A percentile compares a stretch with the other conserved stretches of the same genome.
phyloP scores from a whole-genome alignment of 1,140 invertebrate genomes.

The Zophobas atratus region DNA sequence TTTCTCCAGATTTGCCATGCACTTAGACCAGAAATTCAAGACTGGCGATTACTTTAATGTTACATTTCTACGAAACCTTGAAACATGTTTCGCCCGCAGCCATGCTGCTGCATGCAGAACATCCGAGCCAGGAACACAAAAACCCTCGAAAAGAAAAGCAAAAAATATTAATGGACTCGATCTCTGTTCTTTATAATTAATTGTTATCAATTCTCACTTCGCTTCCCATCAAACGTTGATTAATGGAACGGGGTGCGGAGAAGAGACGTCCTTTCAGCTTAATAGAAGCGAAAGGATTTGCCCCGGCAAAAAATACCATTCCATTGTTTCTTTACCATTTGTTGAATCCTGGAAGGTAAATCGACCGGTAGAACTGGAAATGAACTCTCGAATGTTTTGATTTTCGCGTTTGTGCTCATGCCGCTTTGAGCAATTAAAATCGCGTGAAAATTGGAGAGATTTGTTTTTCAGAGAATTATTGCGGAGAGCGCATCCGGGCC shows the following conservation, averaged over 20 bases:
- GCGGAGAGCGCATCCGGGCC: too few species aligned
- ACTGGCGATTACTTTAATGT: too few species aligned
- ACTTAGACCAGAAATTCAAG: too few species aligned
- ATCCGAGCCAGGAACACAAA: background rate
- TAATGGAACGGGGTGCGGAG: background rate
- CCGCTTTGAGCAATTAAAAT: too few species aligned
- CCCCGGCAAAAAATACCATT: background rate
- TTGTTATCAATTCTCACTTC: slow-evolving; percentile 41
- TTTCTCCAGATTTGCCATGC: too few species aligned
- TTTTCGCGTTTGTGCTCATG: background rate
- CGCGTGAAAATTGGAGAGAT: too few species aligned
- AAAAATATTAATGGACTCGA: slow-evolving; percentile 38
- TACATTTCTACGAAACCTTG: too few species aligned
- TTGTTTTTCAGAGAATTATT: too few species aligned
- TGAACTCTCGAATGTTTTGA: too few species aligned
- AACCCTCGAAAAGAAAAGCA: background rate
- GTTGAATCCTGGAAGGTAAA: background rate
- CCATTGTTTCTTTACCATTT: background rate
- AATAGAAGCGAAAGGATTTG: background rate
- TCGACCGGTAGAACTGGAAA: too few species aligned
- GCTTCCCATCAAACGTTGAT: slow-evolving; percentile 37
- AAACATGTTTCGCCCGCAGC: background rate
- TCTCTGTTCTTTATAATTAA: slow-evolving; percentile 38
- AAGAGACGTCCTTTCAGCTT: slow-evolving; percentile 13
- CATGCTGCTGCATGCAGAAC: slow-evolving; percentile 1